Evolutionary conservation across 2,797 vertebrate genomes (phyloP), one percentile per base, ranked within the genome.

Genomic region (Crocidura indochinensis): DNA sequence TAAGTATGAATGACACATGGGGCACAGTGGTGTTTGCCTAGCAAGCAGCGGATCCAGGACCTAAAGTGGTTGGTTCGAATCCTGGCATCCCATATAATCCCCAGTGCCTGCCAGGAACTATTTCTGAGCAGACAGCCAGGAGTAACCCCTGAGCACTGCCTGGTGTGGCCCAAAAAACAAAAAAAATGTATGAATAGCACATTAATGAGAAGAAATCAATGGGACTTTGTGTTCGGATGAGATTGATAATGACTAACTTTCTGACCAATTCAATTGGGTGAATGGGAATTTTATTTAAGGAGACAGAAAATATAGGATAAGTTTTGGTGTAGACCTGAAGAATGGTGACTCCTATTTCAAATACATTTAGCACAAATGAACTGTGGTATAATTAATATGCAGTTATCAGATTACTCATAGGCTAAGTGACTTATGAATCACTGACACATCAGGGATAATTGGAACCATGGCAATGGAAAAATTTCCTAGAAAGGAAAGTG

Each of bases 1-100:
- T 82, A 84, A 86, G 84, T 68, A 56, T 38, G 86, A 90, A 71
- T n/a, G n/a, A n/a, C n/a, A n/a, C n/a, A n/a, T n/a, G n/a, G n/a
- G n/a, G n/a, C n/a, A n/a, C n/a, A n/a, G n/a, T n/a, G n/a, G n/a
- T n/a, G n/a, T n/a, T n/a, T n/a, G n/a, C n/a, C n/a, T n/a, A n/a
- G n/a, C n/a, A n/a, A n/a, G n/a, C n/a, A n/a, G n/a, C n/a, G n/a
- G n/a, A n/a, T n/a, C n/a, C n/a, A n/a, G n/a, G n/a, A n/a, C n/a
- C n/a, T n/a, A n/a, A n/a, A n/a, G n/a, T n/a, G n/a, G n/a, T n/a
- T n/a, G n/a, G n/a, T n/a, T n/a, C n/a, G n/a, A n/a, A n/a, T n/a
- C n/a, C n/a, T n/a, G n/a, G n/a, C n/a, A n/a, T n/a, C n/a, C n/a
- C n/a, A n/a, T n/a, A n/a, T n/a, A n/a, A n/a, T n/a, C n/a, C n/a